Evolutionary conservation across 37 sponge, comb jelly and placozoan genomes (phyloP), one percentile per base, ranked within the genome.

Genomic region (Oscarella lobularis): DNA sequence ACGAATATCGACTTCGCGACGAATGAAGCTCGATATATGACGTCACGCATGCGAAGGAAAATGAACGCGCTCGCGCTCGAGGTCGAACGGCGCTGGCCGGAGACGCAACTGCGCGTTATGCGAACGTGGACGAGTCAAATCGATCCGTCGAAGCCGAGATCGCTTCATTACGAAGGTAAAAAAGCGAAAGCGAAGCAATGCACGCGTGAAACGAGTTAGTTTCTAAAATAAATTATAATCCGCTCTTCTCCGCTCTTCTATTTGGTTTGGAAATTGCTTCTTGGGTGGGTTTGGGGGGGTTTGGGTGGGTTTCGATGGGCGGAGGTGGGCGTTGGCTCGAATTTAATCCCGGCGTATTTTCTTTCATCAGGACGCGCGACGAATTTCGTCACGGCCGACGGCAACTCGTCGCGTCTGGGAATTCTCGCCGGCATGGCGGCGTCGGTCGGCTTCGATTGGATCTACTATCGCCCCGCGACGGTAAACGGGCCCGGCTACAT

Each of bases 141-240:
- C 14, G 60, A 27, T 48, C 14, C 60, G 20, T 27, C 14, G 14
- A 20, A 48, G 9, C 60, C 60, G 20, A 48, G 20, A 48, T 48
- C 60, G 60, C 60, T 48, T 48, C 60, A 48, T 20, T 48, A 48
- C 60, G 60, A 48, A 48, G 60, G 60, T 48, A 48, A 9, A n/a
- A n/a, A n/a, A n/a, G n/a, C n/a, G n/a, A n/a, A n/a, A n/a, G n/a
- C n/a, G n/a, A n/a, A n/a, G n/a, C n/a, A n/a, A n/a, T n/a, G n/a
- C n/a, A n/a, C n/a, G n/a, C n/a, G n/a, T n/a, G n/a, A n/a, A n/a
- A n/a, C n/a, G n/a, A n/a, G n/a, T n/a, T n/a, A n/a, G n/a, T n/a
- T n/a, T n/a, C n/a, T n/a, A n/a, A n/a, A n/a, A n/a, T n/a, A n/a
- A n/a, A n/a, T n/a, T n/a, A n/a, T n/a, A n/a, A n/a, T n/a, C n/a